Evolutionary conservation across 2,797 vertebrate genomes (phyloP).

Genomic region (Eutrigla gurnardus): DNA sequence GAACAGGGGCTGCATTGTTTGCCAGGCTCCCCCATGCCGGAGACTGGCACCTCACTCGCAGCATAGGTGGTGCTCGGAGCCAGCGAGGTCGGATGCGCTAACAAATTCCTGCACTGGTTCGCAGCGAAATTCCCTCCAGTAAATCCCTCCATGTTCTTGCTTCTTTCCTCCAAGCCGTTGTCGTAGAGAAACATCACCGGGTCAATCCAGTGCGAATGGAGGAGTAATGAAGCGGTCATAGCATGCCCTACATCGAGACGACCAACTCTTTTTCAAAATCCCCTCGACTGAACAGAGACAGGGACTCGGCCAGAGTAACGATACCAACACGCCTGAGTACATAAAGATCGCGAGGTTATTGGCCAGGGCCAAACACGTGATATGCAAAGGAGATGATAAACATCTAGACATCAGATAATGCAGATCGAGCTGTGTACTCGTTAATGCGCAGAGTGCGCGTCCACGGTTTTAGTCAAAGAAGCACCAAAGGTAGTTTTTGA

Average conservation of each 20-base stretch:
- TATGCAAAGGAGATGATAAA: constrained; percentile 95
- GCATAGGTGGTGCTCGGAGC: constrained; percentile 92
- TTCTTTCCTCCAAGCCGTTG: constrained; percentile 94
- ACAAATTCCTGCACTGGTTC: constrained; percentile 96
- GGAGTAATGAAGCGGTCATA: constrained; percentile 99
- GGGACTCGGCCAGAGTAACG: constrained; percentile 88
- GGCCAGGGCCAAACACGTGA: constrained; percentile 90
- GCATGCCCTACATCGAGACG: constrained; percentile 95
- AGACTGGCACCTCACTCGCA: constrained; percentile 90
- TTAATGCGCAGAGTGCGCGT: constrained; percentile 20
- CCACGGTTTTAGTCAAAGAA: not conserved
- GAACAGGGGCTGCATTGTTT: constrained; percentile 98
- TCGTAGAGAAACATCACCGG: constrained; percentile 99
- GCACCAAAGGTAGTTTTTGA: not conserved
- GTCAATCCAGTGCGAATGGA: constrained; percentile 99
- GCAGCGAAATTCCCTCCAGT: constrained; percentile 93
- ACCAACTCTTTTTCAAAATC: constrained; percentile 87
- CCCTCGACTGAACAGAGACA: constrained; percentile 90
- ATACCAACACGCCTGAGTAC: constrained; percentile 89
- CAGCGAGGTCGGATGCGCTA: constrained; percentile 95
- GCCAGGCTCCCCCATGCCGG: constrained; percentile 92
- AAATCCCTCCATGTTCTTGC: constrained; percentile 96
- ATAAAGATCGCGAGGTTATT: constrained; percentile 89
- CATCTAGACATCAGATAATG: constrained; percentile 85
- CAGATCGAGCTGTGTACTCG: constrained; percentile 61